phyloP scores from a whole-genome alignment of 2,113 vertebrate genomes.

The Dendrocopos noguchii region DNA sequence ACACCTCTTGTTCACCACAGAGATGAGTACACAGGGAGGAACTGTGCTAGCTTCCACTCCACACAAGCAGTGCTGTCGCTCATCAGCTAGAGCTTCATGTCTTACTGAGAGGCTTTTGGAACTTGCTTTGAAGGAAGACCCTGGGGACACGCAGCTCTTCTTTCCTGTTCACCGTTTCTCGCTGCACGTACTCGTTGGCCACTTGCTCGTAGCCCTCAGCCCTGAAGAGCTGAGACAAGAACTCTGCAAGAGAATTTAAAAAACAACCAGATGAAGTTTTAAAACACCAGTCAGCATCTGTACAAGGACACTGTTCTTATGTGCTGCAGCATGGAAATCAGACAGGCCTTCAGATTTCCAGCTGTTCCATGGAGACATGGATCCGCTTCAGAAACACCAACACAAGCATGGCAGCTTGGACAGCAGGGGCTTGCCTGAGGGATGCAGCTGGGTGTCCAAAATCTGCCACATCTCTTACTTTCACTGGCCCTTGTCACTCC shows the following conservation, averaged over 20 bases:
- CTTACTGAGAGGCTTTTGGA: slow-evolving; percentile 77
- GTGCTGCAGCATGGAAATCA: background rate
- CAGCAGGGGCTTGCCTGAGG: background rate
- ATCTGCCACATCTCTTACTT: background rate
- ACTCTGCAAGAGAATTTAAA: slow-evolving; percentile 76
- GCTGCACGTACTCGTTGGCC: slow-evolving; percentile 87
- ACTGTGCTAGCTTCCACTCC: background rate
- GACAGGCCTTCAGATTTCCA: background rate
- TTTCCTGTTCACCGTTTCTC: slow-evolving; percentile 95
- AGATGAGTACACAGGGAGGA: background rate
- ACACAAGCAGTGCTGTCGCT: background rate
- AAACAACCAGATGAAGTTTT: background rate
- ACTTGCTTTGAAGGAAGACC: slow-evolving; percentile 96
- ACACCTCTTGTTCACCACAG: background rate
- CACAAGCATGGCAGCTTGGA: background rate
- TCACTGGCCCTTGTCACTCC: background rate
- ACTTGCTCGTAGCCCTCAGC: slow-evolving; percentile 79
- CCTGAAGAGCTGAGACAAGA: slow-evolving; percentile 84
- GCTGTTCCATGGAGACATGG: background rate
- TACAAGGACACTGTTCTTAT: background rate
- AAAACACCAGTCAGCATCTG: slow-evolving; percentile 9
- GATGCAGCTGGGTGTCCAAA: background rate
- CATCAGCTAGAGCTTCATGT: background rate
- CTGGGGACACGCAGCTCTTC: slow-evolving; percentile 90
- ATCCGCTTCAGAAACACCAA: background rate